These are phyloP conservation scores for Sula dactylatra DNA, from an alignment of 2,113 vertebrate species.

Conservation along the genomic window DNA sequence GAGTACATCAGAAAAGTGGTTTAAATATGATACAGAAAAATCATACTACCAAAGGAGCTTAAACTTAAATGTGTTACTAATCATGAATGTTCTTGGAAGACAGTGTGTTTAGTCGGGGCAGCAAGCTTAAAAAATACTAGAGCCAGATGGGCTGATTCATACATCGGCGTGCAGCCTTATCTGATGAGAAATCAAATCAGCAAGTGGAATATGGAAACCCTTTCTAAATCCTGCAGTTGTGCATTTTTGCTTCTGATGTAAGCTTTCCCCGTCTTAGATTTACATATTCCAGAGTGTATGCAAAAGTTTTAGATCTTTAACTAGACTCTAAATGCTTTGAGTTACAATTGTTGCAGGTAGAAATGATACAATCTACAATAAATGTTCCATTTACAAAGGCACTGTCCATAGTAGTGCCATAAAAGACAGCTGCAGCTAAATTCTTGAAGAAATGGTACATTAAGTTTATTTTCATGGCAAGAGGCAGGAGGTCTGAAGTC, in stretches of 20 bases:
- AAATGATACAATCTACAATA: neutral
- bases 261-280: neutral
- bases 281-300: neutral
- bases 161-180: neutral
- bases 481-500: neutral
- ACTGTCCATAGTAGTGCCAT: neutral
- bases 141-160: conserved; percentile 35
- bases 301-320: neutral
- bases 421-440: neutral
- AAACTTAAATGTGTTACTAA: conserved; percentile 34
- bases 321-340: neutral
- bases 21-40: conserved; percentile 4
- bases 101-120: neutral
- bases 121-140: conserved; percentile 6
- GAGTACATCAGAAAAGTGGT: neutral
- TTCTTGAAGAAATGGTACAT: neutral
- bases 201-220: neutral
- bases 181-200: conserved; percentile 34
- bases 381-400: neutral
- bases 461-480: neutral
- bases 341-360: neutral
- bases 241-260: neutral
- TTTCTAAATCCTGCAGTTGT: neutral
- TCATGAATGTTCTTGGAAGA: conserved; percentile 34
- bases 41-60: neutral